Conservation (phyloP, 1,140 invertebrate genomes). For the Brachionus sp. region DNA sequence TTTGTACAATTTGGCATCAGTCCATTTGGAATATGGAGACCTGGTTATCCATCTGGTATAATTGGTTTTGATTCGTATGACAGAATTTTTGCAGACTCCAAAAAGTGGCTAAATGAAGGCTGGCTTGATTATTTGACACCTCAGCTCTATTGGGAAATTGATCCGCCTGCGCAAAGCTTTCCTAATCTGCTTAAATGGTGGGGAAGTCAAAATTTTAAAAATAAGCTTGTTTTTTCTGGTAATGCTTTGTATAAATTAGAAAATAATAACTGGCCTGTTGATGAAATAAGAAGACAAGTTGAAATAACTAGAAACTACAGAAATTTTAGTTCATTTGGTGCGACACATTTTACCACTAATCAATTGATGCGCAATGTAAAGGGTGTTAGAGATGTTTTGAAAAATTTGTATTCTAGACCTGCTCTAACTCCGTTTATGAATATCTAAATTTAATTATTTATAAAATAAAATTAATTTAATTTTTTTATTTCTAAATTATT, state of each 20-base stretch:
- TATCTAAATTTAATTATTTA: no score
- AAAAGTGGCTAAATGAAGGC: constrained; percentile 52
- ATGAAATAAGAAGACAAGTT: constrained; percentile 52
- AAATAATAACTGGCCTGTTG: constrained; percentile 49
- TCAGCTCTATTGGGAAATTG: constrained; percentile 56
- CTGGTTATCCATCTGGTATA: constrained; percentile 51
- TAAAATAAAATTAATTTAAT: no score
- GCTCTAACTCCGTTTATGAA: constrained; percentile 16
- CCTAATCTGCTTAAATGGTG: constrained; percentile 54
- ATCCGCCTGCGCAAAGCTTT: constrained; percentile 53
- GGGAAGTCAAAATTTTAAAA: constrained; percentile 49
- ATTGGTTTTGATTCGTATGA: constrained; percentile 51
- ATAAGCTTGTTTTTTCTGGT: constrained; percentile 51
- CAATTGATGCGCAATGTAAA: constrained; percentile 51
- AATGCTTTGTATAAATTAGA: constrained; percentile 49
- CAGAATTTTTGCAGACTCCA: constrained; percentile 52
- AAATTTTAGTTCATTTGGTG: constrained; percentile 49
- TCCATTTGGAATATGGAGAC: constrained; percentile 56
- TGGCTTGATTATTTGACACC: constrained; percentile 55
- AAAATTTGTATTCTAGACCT: constrained; percentile 29
- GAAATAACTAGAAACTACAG: constrained; percentile 48
- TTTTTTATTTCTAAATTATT: no score
- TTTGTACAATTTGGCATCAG: constrained; percentile 53
- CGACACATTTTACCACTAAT: constrained; percentile 53
- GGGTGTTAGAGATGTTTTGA: constrained; percentile 47